Conservation (phyloP, 2,888 invertebrate species). For the Athalia rosae region DNA sequence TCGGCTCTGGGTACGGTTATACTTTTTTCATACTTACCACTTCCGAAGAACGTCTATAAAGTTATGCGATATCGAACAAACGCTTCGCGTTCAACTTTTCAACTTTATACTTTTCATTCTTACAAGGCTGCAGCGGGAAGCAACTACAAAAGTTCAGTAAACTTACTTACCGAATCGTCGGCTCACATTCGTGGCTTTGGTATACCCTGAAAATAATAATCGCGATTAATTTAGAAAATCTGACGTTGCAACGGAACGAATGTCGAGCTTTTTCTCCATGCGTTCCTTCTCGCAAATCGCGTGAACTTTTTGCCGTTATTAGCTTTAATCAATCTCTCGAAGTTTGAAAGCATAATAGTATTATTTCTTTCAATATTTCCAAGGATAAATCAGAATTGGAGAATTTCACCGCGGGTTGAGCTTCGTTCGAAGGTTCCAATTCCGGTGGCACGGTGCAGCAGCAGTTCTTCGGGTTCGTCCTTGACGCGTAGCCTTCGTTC, state of each 20-base stretch:
- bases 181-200: too few species aligned
- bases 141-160: neutral
- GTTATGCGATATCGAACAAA: constrained; percentile 9
- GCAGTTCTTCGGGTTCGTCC: constrained; percentile 60
- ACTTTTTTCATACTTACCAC: neutral
- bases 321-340: too few species aligned
- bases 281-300: too few species aligned
- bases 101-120: constrained; percentile 10
- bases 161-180: neutral
- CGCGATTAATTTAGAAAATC: too few species aligned
- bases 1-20: too few species aligned
- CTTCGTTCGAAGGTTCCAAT: constrained; percentile 59
- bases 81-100: neutral
- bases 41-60: constrained; percentile 1
- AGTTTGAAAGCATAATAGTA: too few species aligned
- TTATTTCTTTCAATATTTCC: constrained; percentile 48
- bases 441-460: constrained; percentile 59
- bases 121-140: neutral
- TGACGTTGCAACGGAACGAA: too few species aligned
- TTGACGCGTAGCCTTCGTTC: constrained; percentile 69
- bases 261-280: too few species aligned
- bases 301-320: too few species aligned
- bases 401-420: constrained; percentile 63
- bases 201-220: too few species aligned
- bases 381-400: constrained; percentile 67